These are phyloP conservation scores for Phoxinus dragarum DNA, from an alignment of 2,797 vertebrate genomes.

Conservation along the genomic window DNA sequence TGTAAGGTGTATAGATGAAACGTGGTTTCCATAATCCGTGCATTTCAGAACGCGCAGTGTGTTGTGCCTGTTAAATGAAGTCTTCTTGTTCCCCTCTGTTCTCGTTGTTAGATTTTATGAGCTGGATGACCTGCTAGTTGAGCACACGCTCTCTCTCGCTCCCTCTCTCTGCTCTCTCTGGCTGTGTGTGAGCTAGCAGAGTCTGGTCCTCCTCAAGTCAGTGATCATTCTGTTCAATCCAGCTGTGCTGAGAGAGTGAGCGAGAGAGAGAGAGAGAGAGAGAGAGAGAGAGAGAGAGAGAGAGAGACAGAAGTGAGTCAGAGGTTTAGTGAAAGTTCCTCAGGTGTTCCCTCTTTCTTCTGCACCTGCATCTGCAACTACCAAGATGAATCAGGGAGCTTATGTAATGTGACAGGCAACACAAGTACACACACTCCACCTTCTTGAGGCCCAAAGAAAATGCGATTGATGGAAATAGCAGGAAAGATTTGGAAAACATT, in stretches of 20 bases:
- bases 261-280: not conserved
- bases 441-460: constrained; percentile 3
- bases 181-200: constrained; percentile 16
- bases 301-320: constrained; percentile 20
- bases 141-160: constrained; percentile 9
- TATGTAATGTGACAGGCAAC: constrained; percentile 37
- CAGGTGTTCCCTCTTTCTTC: constrained; percentile 45
- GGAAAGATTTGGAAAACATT: constrained; percentile 2
- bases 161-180: constrained; percentile 16
- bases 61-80: constrained; percentile 18
- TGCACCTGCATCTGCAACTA: constrained; percentile 20
- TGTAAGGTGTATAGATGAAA: not conserved
- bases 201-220: constrained; percentile 46
- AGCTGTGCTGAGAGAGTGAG: constrained; percentile 17
- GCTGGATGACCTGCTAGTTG: constrained; percentile 42
- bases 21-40: constrained; percentile 30
- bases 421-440: constrained; percentile 22
- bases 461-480: not conserved
- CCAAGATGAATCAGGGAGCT: constrained; percentile 32
- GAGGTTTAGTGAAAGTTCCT: constrained; percentile 41
- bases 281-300: not conserved
- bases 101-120: constrained; percentile 31
- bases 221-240: constrained; percentile 50
- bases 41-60: constrained; percentile 26
- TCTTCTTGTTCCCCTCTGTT: constrained; percentile 29